Percentiles rank a stretch among this genome's conserved stretches.
Conservation (phyloP, 2,888 invertebrate genomes). For the Odiellus spinosus region DNA sequence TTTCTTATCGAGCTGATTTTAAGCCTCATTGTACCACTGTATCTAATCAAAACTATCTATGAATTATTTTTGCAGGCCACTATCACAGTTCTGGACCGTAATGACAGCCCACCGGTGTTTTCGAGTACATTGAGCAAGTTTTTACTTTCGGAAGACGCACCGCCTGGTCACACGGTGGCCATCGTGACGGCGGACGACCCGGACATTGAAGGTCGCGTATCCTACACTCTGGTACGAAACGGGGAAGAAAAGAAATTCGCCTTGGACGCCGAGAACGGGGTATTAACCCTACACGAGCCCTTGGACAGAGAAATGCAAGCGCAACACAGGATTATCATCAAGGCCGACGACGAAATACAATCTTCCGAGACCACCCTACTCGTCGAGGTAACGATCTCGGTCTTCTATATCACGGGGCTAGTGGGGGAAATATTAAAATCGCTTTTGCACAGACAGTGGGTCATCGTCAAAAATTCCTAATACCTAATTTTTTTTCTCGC, state of each 20-base stretch:
- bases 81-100: conserved; percentile 65
- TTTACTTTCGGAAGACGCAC: conserved; percentile 67
- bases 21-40: too few species aligned
- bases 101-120: conserved; percentile 77
- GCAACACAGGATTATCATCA: conserved; percentile 57
- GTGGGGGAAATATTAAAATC: too few species aligned
- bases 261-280: conserved; percentile 53
- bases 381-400: conserved; percentile 41
- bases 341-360: conserved; percentile 55
- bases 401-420: too few species aligned
- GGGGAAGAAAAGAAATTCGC: conserved; percentile 37
- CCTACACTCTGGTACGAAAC: conserved; percentile 43
- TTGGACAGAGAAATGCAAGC: conserved; percentile 68
- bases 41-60: too few species aligned
- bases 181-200: conserved; percentile 65
- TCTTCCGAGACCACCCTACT: conserved; percentile 58
- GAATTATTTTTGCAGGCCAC: conserved; percentile 40
- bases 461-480: too few species aligned
- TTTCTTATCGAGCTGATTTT: too few species aligned
- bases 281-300: conserved; percentile 38
- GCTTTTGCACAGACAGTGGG: too few species aligned
- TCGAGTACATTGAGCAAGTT: conserved; percentile 56
- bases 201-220: conserved; percentile 52
- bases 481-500: too few species aligned
- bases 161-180: conserved; percentile 60